phyloP scores from a whole-genome alignment of 2,888 invertebrate species.

The Candidula unifasciata region DNA sequence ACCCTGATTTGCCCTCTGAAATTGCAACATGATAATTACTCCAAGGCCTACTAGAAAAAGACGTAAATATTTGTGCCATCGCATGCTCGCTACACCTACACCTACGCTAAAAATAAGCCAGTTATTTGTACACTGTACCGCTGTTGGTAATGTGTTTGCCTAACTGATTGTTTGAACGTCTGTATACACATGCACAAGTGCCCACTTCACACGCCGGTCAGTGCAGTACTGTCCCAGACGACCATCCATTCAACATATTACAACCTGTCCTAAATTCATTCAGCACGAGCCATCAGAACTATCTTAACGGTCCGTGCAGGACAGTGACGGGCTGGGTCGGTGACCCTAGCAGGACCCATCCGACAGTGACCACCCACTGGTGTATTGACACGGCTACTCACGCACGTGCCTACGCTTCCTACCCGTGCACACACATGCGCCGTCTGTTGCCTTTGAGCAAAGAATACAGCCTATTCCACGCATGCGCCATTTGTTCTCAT shows the following conservation, averaged over 20 bases:
- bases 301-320: not conserved
- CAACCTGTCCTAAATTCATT: not conserved
- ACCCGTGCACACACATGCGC: not conserved
- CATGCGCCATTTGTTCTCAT: constrained; percentile 23
- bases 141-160: no score
- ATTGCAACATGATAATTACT: no score
- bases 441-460: constrained; percentile 3
- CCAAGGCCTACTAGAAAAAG: no score
- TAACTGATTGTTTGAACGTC: not conserved
- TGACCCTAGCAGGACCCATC: not conserved
- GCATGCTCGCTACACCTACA: no score
- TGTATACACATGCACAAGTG: not conserved
- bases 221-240: not conserved
- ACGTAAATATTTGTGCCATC: no score
- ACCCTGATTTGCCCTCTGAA: no score
- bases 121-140: no score
- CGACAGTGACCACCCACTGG: constrained; percentile 25
- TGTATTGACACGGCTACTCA: constrained; percentile 1
- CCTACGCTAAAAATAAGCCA: no score
- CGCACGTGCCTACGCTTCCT: constrained; percentile 23
- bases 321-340: not conserved
- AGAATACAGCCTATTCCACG: constrained; percentile 10
- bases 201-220: not conserved
- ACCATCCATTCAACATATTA: not conserved
- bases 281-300: not conserved